A percentile compares a stretch with the other conserved stretches of the same genome.
Conservation (phyloP, 1,140 invertebrate species). For the Drosophila arawakana region DNA sequence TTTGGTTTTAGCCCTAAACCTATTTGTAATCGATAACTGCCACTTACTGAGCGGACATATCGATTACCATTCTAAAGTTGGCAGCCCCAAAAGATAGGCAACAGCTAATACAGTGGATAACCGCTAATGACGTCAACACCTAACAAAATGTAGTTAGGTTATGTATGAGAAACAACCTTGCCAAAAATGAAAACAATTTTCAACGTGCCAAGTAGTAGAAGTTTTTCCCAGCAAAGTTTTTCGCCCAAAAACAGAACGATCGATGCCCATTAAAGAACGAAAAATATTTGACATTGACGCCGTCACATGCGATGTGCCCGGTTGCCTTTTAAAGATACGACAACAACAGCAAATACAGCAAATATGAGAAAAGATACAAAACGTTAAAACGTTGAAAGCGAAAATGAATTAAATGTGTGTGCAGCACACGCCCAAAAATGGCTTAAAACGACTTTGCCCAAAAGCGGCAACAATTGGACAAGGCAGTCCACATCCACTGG, state of each 20-base stretch:
- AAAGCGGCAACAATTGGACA: slow-evolving; percentile 75
- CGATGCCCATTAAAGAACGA: slow-evolving; percentile 67
- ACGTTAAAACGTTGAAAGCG: slow-evolving; percentile 57
- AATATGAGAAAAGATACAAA: slow-evolving; percentile 5
- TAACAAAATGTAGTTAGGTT: no score
- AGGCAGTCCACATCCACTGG: slow-evolving; percentile 62
- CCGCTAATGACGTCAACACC: slow-evolving; percentile 14
- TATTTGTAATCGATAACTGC: slow-evolving; percentile 55
- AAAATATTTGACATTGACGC: slow-evolving; percentile 72
- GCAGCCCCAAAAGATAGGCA: slow-evolving; percentile 45
- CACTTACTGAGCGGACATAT: slow-evolving; percentile 43
- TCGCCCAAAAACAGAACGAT: slow-evolving; percentile 33
- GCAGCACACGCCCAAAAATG: slow-evolving; percentile 76
- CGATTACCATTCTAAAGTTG: slow-evolving; percentile 20
- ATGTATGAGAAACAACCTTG: slow-evolving; percentile 25
- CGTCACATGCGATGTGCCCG: slow-evolving; percentile 22
- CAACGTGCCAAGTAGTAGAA: neutral
- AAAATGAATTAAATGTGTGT: slow-evolving; percentile 57
- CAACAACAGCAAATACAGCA: neutral
- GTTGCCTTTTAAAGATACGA: slow-evolving; percentile 40
- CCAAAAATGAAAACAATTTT: slow-evolving; percentile 43
- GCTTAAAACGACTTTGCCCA: slow-evolving; percentile 69
- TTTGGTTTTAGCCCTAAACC: slow-evolving; percentile 8
- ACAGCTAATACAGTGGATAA: slow-evolving; percentile 13
- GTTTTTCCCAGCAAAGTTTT: slow-evolving; percentile 50